phyloP scores from a whole-genome alignment of 1,140 invertebrate species.

The Octopus sinensis region DNA sequence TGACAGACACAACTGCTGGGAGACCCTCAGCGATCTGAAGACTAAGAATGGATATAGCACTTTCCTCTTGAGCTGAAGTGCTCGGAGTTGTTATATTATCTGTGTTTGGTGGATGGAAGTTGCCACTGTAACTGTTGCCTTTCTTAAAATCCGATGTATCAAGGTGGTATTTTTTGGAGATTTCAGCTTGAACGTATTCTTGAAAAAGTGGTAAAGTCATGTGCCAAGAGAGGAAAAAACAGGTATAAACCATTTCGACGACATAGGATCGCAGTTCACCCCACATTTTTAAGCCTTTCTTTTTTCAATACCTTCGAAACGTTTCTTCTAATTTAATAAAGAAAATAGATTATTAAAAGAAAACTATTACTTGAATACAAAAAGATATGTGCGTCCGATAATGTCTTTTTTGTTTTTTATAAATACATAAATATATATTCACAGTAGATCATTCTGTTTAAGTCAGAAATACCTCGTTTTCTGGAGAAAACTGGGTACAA shows the following conservation, averaged over 20 bases:
- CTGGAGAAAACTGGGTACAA: not conserved
- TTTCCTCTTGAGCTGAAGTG: conserved; percentile 41
- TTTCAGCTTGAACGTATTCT: conserved; percentile 46
- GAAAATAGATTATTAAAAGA: not conserved
- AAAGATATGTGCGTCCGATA: not conserved
- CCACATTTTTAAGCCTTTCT: not conserved
- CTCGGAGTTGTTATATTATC: conserved; percentile 20
- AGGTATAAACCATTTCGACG: conserved; percentile 48
- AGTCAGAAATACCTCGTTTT: not conserved
- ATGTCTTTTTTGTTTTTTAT: not conserved
- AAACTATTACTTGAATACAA: not conserved
- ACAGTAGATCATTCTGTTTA: not conserved
- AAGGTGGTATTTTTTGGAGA: conserved; percentile 38
- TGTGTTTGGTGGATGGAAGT: conserved; percentile 16
- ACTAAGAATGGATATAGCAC: conserved; percentile 40
- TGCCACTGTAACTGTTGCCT: not conserved
- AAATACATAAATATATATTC: not conserved
- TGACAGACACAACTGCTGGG: conserved; percentile 48
- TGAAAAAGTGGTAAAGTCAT: conserved; percentile 52
- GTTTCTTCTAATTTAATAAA: not conserved
- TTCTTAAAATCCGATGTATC: conserved; percentile 21
- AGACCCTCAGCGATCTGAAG: conserved; percentile 50
- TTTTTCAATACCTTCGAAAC: not conserved
- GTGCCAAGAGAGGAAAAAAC: conserved; percentile 48
- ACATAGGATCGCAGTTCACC: conserved; percentile 29